Conservation (phyloP, 2,797 vertebrate genomes). For the Bucorvus abyssinicus region DNA sequence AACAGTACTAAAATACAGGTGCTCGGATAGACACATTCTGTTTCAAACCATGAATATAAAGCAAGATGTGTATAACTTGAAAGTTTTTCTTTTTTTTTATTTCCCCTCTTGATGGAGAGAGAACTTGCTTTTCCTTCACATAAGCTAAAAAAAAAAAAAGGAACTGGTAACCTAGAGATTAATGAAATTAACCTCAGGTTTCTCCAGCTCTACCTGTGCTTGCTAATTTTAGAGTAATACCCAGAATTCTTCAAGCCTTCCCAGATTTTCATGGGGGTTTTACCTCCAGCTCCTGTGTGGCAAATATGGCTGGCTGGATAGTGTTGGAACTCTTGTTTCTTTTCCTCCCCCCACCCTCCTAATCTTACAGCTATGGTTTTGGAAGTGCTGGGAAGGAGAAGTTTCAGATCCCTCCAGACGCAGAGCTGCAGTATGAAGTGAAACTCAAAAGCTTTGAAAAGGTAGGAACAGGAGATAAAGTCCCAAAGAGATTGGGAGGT, state of each 20-base stretch:
- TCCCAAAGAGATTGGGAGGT: background rate
- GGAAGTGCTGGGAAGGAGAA: constrained; percentile 83
- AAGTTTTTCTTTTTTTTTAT: background rate
- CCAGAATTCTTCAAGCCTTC: background rate
- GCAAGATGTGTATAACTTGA: background rate
- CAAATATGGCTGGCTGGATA: background rate
- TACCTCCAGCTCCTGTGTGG: background rate
- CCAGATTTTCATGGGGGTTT: background rate
- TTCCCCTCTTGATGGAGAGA: background rate
- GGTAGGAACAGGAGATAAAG: constrained; percentile 70
- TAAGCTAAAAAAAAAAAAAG: background rate
- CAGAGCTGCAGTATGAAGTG: constrained; percentile 88
- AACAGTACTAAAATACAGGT: background rate
- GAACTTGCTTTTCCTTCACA: background rate
- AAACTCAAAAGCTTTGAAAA: constrained; percentile 92
- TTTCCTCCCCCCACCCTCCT: background rate
- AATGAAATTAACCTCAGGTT: background rate
- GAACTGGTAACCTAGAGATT: background rate
- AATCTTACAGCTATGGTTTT: constrained; percentile 85
- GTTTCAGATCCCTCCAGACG: constrained; percentile 86
- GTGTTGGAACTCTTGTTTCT: background rate
- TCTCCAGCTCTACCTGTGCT: background rate
- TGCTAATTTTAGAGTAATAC: background rate
- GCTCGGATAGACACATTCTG: background rate
- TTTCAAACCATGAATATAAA: background rate